Conservation (phyloP, 2,888 invertebrate genomes). For the Ectemnius cavifrons region DNA sequence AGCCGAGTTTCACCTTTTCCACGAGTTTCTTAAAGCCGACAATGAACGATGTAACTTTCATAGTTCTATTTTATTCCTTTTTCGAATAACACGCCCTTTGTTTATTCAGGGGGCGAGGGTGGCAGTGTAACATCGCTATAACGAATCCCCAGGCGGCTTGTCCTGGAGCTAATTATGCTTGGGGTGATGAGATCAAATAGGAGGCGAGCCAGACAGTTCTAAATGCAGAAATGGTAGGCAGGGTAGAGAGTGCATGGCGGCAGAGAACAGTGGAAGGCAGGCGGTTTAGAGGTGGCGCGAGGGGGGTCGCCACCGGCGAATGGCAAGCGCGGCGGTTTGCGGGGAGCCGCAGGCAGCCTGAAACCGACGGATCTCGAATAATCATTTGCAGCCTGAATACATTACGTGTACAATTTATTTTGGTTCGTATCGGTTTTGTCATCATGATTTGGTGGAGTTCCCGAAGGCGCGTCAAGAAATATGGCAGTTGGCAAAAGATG, state of each 20-base stretch:
- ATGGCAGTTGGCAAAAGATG: background rate
- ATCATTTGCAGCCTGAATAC: slow-evolving; percentile 76
- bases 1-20: too few species aligned
- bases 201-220: slow-evolving; percentile 54
- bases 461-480: background rate
- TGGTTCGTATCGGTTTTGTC: slow-evolving; percentile 72
- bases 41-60: too few species aligned
- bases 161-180: slow-evolving; percentile 60
- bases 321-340: slow-evolving; percentile 67
- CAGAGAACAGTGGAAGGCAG: slow-evolving; percentile 8
- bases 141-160: slow-evolving; percentile 48
- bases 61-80: too few species aligned
- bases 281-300: slow-evolving; percentile 19
- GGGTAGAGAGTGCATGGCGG: slow-evolving; percentile 23
- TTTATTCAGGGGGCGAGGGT: too few species aligned
- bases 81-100: too few species aligned
- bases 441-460: background rate
- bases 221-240: slow-evolving; percentile 48
- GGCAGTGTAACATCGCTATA: background rate
- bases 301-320: slow-evolving; percentile 58
- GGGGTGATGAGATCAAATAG: slow-evolving; percentile 70
- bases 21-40: too few species aligned
- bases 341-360: slow-evolving; percentile 70
- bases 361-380: slow-evolving; percentile 73
- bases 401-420: slow-evolving; percentile 75